Evolutionary conservation across 2,113 vertebrate genomes (phyloP).

Genomic region (Macrotus californicus): DNA sequence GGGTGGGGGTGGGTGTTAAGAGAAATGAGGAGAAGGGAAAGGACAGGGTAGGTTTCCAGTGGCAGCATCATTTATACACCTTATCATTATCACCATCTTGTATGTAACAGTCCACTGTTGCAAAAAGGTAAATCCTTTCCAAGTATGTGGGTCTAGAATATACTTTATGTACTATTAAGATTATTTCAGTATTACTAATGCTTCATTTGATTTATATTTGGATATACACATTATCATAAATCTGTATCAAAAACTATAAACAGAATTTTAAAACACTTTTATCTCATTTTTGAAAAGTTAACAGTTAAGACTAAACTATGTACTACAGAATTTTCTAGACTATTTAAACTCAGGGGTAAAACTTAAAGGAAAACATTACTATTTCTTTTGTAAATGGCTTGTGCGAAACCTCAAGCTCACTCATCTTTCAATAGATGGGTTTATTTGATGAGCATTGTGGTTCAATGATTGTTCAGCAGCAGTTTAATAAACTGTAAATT

Average conservation of each 20-base stretch:
- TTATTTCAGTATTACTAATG: slow-evolving; percentile 71
- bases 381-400: slow-evolving; percentile 72
- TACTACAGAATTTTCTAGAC: slow-evolving; percentile 73
- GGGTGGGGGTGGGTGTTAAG: background rate
- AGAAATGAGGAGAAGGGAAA: background rate
- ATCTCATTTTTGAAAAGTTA: slow-evolving; percentile 67
- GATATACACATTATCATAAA: slow-evolving; percentile 66
- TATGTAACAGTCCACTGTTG: slow-evolving; percentile 42
- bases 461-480: slow-evolving; percentile 88
- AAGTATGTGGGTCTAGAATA: slow-evolving; percentile 57
- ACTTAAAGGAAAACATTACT: slow-evolving; percentile 58
- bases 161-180: slow-evolving; percentile 59
- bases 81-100: background rate
- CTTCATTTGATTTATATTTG: slow-evolving; percentile 64
- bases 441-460: slow-evolving; percentile 78
- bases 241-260: slow-evolving; percentile 69
- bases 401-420: slow-evolving; percentile 58
- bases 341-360: slow-evolving; percentile 58
- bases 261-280: slow-evolving; percentile 69
- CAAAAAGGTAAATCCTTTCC: slow-evolving; percentile 46
- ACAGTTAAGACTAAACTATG: slow-evolving; percentile 67
- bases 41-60: background rate
- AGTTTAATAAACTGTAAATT: slow-evolving; percentile 85
- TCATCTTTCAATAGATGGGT: slow-evolving; percentile 64
- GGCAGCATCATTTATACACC: slow-evolving; percentile 12